Percentiles rank a stretch among this genome's conserved stretches.
phyloP scores from a whole-genome alignment of 2,113 vertebrate species.

The Ifrita kowaldi region DNA sequence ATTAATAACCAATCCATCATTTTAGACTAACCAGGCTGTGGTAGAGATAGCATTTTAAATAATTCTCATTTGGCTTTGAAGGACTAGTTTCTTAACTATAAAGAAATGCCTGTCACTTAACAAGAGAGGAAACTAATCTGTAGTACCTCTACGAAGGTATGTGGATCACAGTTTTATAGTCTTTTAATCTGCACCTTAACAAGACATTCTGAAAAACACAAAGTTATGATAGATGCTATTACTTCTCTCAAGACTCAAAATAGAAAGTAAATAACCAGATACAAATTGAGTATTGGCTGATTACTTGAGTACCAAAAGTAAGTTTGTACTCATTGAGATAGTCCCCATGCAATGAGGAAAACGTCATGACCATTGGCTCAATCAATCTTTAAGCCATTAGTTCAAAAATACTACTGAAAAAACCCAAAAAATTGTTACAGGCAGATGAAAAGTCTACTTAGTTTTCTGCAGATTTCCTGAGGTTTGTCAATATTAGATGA shows the following conservation, averaged over 20 bases:
- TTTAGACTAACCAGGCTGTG: not conserved
- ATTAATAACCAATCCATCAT: not conserved
- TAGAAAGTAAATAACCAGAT: not conserved
- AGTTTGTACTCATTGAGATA: not conserved
- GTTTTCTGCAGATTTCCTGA: not conserved
- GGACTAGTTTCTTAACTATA: not conserved
- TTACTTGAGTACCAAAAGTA: not conserved
- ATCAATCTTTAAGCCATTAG: not conserved
- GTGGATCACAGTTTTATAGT: constrained; percentile 21
- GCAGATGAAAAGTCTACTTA: not conserved
- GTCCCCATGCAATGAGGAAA: not conserved
- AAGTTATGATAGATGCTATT: constrained; percentile 31
- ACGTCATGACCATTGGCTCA: not conserved
- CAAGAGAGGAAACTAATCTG: not conserved
- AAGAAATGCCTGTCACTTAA: not conserved
- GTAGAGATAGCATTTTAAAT: not conserved
- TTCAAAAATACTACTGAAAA: not conserved
- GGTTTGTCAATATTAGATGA: not conserved
- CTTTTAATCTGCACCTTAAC: constrained; percentile 41
- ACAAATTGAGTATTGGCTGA: not conserved
- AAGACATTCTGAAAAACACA: constrained; percentile 31
- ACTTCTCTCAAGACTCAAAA: constrained; percentile 23
- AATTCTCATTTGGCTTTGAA: not conserved
- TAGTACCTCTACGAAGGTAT: not conserved
- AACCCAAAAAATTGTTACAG: not conserved